These are phyloP conservation scores for Mimas tiliae DNA, from an alignment of 2,888 invertebrate genomes.

Conservation along the genomic window DNA sequence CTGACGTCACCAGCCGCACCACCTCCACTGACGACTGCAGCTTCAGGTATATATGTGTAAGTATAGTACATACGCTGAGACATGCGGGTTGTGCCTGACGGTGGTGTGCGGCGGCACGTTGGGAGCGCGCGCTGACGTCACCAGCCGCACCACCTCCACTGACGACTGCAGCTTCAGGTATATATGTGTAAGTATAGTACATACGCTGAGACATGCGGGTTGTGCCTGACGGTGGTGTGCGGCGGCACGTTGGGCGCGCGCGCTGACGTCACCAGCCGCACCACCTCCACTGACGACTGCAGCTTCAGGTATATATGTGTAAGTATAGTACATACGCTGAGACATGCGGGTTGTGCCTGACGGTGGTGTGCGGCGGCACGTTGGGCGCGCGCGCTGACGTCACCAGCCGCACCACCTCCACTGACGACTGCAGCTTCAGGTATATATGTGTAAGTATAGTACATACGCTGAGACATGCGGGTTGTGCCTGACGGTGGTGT, in stretches of 20 bases:
- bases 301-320: slow-evolving; percentile 99
- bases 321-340: too few relatives aligned
- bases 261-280: slow-evolving; percentile 96
- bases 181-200: too few relatives aligned
- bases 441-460: too few relatives aligned
- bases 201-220: slow-evolving; percentile 98
- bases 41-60: too few relatives aligned
- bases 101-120: slow-evolving; percentile 97
- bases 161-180: slow-evolving; percentile 98
- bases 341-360: slow-evolving; percentile 97
- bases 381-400: slow-evolving; percentile 97
- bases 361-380: slow-evolving; percentile 96
- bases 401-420: slow-evolving; percentile 96
- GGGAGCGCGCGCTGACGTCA: slow-evolving; percentile 96
- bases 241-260: slow-evolving; percentile 98
- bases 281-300: slow-evolving; percentile 97
- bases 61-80: too few relatives aligned
- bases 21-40: slow-evolving; percentile 98
- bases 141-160: slow-evolving; percentile 96
- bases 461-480: slow-evolving; percentile 99
- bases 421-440: slow-evolving; percentile 97
- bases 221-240: slow-evolving; percentile 95
- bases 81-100: slow-evolving; percentile 97
- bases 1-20: slow-evolving; percentile 96
- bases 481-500: slow-evolving; percentile 96